phyloP scores from a whole-genome alignment of 2,797 vertebrate species.

The Poeciliopsis infans region DNA sequence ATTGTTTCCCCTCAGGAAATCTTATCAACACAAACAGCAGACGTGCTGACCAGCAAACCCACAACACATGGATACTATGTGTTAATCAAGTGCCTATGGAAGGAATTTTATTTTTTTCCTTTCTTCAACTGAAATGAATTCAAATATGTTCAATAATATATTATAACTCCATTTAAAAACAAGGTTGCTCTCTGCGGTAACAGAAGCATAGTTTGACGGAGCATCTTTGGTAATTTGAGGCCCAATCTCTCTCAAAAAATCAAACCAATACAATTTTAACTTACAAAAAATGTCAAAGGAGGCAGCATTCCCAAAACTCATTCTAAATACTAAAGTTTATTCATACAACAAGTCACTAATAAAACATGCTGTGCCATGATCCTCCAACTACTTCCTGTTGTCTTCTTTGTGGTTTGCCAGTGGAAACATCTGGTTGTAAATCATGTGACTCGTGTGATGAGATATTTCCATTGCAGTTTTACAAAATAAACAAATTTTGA shows the following conservation, averaged over 20 bases:
- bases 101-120: background rate
- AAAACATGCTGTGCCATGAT: too few species aligned
- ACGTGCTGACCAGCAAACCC: slow-evolving; percentile 72
- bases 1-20: slow-evolving; percentile 93
- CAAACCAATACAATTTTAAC: background rate
- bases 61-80: slow-evolving; percentile 48
- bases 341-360: too few species aligned
- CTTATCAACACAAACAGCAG: slow-evolving; percentile 76
- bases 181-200: background rate
- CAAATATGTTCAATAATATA: background rate
- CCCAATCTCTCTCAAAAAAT: background rate
- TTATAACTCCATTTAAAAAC: background rate
- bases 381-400: too few species aligned
- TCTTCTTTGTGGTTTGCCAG: too few species aligned
- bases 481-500: too few species aligned
- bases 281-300: background rate
- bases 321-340: background rate
- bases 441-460: too few species aligned
- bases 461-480: too few species aligned
- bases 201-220: background rate
- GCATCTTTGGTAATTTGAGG: background rate
- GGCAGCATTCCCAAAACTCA: background rate
- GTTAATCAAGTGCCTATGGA: slow-evolving; percentile 60
- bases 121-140: slow-evolving; percentile 5
- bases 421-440: too few species aligned